Evolutionary conservation across 2,888 invertebrate genomes (phyloP).

Genomic region (Tenthredo livida): DNA sequence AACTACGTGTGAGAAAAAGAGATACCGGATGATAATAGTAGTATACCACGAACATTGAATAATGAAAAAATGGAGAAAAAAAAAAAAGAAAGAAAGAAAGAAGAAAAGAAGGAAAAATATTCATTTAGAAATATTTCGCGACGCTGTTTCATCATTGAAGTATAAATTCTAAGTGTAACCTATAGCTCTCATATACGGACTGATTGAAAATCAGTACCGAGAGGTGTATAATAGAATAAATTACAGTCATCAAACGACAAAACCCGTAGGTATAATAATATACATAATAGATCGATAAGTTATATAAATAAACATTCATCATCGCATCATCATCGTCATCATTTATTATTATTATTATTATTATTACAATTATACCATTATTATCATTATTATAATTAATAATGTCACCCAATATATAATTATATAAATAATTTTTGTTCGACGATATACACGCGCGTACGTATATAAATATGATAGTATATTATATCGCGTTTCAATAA

Average conservation of each 20-base stretch:
- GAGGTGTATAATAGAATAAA: constrained; percentile 35
- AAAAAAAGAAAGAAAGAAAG: not conserved
- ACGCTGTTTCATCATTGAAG: constrained; percentile 4
- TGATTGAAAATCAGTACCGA: constrained; percentile 37
- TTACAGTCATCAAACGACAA: constrained; percentile 48
- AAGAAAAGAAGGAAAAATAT: not conserved
- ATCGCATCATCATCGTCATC: constrained; percentile 56
- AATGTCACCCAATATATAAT: not conserved
- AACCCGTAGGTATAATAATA: constrained; percentile 16
- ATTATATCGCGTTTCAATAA: not conserved
- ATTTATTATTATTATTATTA: not conserved
- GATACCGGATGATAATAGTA: not conserved
- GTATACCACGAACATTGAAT: constrained; percentile 12
- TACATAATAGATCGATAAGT: constrained; percentile 30
- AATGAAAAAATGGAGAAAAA: not conserved
- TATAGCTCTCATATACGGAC: constrained; percentile 25
- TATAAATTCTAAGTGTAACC: constrained; percentile 37
- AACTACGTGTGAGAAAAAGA: not conserved
- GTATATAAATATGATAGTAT: not conserved
- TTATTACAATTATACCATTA: not conserved
- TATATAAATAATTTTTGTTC: constrained; percentile 2
- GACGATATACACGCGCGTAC: not conserved
- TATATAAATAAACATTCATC: constrained; percentile 56
- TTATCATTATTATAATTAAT: constrained; percentile 6
- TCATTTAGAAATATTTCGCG: constrained; percentile 21